These are phyloP conservation scores for Fragum sueziense DNA, from an alignment of 2,888 invertebrate species.

Conservation along the genomic window DNA sequence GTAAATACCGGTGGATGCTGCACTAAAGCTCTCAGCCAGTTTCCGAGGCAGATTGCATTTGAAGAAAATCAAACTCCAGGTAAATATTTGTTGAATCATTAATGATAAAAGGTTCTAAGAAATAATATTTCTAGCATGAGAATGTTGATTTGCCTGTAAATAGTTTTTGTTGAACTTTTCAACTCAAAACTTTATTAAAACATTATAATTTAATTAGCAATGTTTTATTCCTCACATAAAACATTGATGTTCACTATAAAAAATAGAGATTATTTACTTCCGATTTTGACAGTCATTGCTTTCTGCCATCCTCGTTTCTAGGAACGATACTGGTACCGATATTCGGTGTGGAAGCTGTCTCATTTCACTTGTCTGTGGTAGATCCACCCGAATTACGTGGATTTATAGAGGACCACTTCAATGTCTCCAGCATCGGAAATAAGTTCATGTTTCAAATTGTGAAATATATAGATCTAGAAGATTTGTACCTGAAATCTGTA, in stretches of 20 bases:
- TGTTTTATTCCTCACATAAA: no score
- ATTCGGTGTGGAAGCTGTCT: conserved; percentile 21
- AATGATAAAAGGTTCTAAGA: no score
- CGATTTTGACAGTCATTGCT: no score
- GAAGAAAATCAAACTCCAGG: conserved; percentile 41
- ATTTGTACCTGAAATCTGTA: conserved; percentile 33
- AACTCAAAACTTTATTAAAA: no score
- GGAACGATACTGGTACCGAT: conserved; percentile 31
- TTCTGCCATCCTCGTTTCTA: no score
- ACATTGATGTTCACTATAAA: no score
- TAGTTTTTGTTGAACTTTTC: no score
- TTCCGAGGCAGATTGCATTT: conserved; percentile 24
- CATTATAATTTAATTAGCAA: no score
- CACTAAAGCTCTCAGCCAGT: conserved; percentile 36
- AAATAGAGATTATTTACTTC: no score
- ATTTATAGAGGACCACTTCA: conserved; percentile 28
- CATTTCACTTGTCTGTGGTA: conserved; percentile 23
- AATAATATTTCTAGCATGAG: no score
- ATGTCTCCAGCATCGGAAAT: conserved; percentile 6
- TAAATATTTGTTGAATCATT: no score
- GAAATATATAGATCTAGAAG: conserved; percentile 37
- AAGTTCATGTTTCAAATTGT: conserved; percentile 21
- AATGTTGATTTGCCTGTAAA: no score
- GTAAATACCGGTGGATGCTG: conserved; percentile 30
- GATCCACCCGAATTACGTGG: conserved; percentile 18